phyloP scores from a whole-genome alignment of 1,140 invertebrate species.

The Rhagoletis zephyria region DNA sequence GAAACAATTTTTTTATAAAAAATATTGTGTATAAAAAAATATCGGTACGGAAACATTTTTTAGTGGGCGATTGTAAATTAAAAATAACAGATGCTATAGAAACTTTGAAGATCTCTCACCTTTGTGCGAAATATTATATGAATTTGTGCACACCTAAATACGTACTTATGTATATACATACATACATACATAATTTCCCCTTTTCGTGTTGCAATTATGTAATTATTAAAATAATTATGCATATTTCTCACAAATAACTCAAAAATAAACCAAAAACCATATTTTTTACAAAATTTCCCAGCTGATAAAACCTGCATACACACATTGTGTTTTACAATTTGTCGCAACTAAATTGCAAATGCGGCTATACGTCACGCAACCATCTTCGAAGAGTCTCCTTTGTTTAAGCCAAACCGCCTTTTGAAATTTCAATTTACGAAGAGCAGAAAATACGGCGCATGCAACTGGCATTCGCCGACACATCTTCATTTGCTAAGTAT shows the following conservation, averaged over 20 bases:
- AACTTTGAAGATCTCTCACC: not conserved
- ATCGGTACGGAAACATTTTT: no score
- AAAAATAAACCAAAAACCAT: not conserved
- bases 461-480: not conserved
- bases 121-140: not conserved
- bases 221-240: conserved; percentile 8
- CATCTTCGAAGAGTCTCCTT: conserved; percentile 11
- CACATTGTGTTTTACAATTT: not conserved
- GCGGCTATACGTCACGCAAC: conserved; percentile 7
- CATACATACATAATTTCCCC: not conserved
- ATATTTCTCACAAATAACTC: not conserved
- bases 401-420: not conserved
- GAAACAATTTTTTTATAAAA: no score
- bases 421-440: conserved; percentile 18
- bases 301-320: not conserved
- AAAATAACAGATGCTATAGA: not conserved
- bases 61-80: not conserved
- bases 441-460: conserved; percentile 14
- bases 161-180: not conserved
- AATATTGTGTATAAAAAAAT: no score
- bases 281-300: conserved; percentile 1
- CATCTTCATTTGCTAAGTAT: not conserved
- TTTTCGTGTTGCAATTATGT: conserved; percentile 28
- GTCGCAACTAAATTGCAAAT: conserved; percentile 16
- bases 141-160: not conserved